Percentiles rank a stretch among this genome's conserved stretches.
Conservation (phyloP, 1,140 invertebrate species). For the Myzus persicae region DNA sequence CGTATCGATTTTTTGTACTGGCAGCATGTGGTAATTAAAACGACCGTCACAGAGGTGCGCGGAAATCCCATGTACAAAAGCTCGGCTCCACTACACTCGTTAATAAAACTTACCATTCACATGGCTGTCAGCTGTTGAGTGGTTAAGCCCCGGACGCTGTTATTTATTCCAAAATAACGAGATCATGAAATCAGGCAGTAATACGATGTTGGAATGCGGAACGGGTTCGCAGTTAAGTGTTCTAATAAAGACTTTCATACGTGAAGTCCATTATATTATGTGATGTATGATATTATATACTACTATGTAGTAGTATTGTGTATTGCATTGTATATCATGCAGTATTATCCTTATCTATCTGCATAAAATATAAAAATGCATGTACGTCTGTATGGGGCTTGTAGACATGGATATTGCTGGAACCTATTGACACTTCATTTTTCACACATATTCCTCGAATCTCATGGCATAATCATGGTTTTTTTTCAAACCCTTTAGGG, state of each 20-base stretch:
- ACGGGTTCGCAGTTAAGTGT: neutral
- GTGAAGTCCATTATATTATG: neutral
- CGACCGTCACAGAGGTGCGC: neutral
- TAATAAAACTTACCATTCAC: conserved; percentile 27
- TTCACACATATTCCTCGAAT: no score
- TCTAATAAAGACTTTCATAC: neutral
- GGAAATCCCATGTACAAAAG: neutral
- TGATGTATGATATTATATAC: neutral
- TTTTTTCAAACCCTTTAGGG: no score
- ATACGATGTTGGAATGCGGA: neutral
- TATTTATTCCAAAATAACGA: neutral
- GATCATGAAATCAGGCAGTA: neutral
- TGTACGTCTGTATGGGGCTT: no score
- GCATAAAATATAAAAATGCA: no score
- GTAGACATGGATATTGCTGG: no score
- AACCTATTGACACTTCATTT: no score
- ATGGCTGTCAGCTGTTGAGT: conserved; percentile 17
- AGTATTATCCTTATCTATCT: no score
- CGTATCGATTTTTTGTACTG: neutral
- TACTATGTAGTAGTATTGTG: no score
- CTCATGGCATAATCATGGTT: no score
- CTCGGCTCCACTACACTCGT: neutral
- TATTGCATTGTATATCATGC: no score
- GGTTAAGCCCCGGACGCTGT: neutral
- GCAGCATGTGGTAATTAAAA: conserved; percentile 32